Conservation (phyloP, 2,113 vertebrate species). For the Otocyon megalotis region DNA sequence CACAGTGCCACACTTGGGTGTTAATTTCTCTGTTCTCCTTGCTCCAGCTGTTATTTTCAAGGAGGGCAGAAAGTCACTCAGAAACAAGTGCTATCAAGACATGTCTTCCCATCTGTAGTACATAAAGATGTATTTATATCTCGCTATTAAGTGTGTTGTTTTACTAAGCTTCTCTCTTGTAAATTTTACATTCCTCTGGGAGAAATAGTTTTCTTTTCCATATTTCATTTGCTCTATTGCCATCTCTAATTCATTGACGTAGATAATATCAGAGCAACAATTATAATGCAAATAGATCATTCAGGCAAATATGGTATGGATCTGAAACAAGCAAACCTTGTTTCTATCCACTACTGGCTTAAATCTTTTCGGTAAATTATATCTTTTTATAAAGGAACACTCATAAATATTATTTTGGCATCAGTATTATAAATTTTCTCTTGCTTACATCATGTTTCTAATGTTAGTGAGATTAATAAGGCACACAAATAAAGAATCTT, state of each 20-base stretch:
- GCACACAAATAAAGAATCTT: neutral
- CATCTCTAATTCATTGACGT: neutral
- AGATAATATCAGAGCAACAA: neutral
- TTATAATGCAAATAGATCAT: neutral
- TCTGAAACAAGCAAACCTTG: neutral
- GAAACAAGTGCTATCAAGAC: neutral
- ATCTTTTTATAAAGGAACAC: neutral
- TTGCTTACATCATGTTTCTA: neutral
- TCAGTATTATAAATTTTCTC: neutral
- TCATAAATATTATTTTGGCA: neutral
- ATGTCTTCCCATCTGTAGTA: neutral
- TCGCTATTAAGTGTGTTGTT: neutral
- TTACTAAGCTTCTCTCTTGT: neutral
- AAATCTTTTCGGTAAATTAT: neutral
- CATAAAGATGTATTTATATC: neutral
- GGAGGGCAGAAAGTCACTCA: neutral
- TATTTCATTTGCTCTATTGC: neutral
- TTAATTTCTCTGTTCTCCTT: constrained; percentile 10
- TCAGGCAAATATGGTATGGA: neutral
- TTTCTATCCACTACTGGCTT: neutral
- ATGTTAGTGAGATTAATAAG: neutral
- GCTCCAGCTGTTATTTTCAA: constrained; percentile 42
- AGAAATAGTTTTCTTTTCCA: constrained; percentile 4
- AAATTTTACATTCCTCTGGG: constrained; percentile 30
- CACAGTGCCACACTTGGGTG: neutral